Evolutionary conservation across 2,113 vertebrate genomes (phyloP).

Genomic region (Oncorhynchus masou): DNA sequence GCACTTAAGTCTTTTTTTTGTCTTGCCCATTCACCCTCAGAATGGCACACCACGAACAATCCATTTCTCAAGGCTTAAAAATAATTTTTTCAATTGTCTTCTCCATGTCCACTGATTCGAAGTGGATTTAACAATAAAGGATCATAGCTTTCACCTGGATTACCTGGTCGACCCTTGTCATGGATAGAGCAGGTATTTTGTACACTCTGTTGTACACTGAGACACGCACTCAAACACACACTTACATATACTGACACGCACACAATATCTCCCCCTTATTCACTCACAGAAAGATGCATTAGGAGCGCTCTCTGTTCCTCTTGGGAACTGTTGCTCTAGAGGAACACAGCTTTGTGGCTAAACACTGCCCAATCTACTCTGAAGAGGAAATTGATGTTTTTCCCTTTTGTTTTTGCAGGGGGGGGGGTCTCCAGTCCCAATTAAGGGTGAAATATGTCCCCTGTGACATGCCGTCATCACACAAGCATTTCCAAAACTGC

Average conservation of each 20-base stretch:
- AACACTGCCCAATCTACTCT: conserved; percentile 26
- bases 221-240: conserved; percentile 18
- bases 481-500: conserved; percentile 38
- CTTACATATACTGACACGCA: conserved; percentile 17
- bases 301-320: background rate
- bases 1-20: no score
- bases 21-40: no score
- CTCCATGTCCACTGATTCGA: no score
- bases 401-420: conserved; percentile 16
- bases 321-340: background rate
- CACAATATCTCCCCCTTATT: background rate
- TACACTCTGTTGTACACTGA: background rate
- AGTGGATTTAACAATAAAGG: no score
- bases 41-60: no score
- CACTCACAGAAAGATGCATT: background rate
- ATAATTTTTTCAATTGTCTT: no score
- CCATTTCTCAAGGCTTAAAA: no score
- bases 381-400: conserved; percentile 34
- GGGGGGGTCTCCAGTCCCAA: conserved; percentile 31
- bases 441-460: conserved; percentile 43
- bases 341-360: background rate
- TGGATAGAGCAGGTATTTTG: no score
- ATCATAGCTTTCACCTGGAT: no score
- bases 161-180: no score
- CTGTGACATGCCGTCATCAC: conserved; percentile 31